Evolutionary conservation across 2,888 invertebrate genomes (phyloP), one percentile per base, ranked within the genome.

Genomic region (Hoplodrina blanda): DNA sequence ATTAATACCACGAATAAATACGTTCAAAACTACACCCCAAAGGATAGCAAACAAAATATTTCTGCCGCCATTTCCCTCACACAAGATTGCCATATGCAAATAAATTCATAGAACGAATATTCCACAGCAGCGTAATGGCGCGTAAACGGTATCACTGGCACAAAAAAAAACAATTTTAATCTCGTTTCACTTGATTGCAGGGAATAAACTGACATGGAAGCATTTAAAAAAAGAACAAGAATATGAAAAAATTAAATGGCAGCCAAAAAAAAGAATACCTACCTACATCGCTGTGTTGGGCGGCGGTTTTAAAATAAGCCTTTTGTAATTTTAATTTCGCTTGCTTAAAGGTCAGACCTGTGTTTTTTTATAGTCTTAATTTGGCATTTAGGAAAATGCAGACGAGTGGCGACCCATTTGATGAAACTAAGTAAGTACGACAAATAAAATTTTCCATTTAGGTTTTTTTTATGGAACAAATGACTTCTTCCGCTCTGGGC

Each of bases 61-160:
- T 44, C n/a, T 49, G 46, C 41, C 13, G 15, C 59, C 59, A 59
- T 66, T 62, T 20, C 50, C 33, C 20, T 63, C 33, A 25, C 49
- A 57, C 54, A 19, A 54, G 20, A 61, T 72, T 79, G 59, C 62
- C 55, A 56, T 73, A 55, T 69, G 54, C 57, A 64, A 79, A 79
- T 74, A 74, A 65, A 78, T 78, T 67, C 63, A 64, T 41, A 20
- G 20, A 49, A 69, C 41, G 57, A 59, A 37, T 37, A 65, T 55
- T 53, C 56, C 56, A 25, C 53, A 60, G 25, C 25, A 11, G 49
- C 56, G n/a, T 57, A 63, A 74, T 63, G 62, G 33, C 54, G 25
- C 52, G n/a, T 60, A 69, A 73, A 62, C 52, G 37, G 64, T 62
- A 63, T 79, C 56, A 44, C 60, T 49, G 63, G 6, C 50, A 55